These are phyloP conservation scores for Arbacia lixula DNA, from an alignment of 53 echinoderm and acorn worm genomes.

Conservation along the genomic window DNA sequence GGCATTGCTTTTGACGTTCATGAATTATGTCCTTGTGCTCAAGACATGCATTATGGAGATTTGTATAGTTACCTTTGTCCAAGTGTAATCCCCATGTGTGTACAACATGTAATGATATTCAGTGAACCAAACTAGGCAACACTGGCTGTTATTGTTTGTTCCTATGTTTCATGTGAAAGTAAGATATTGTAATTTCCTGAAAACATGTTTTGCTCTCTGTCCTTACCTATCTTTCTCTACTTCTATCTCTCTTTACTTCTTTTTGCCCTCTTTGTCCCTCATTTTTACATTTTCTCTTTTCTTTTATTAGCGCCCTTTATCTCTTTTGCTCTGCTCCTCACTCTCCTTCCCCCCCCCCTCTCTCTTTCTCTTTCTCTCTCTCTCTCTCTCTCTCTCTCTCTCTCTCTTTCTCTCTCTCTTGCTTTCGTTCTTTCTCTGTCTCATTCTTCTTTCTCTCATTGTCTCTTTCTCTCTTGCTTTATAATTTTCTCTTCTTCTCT, in stretches of 20 bases:
- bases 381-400: not conserved
- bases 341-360: not conserved
- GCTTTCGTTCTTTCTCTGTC: not conserved
- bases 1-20: no score
- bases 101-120: no score
- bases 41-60: no score
- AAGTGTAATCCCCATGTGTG: no score
- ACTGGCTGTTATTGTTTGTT: no score
- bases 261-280: not conserved
- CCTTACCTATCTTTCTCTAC: no score
- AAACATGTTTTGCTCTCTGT: no score
- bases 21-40: no score
- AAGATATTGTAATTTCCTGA: no score
- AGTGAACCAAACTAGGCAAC: no score
- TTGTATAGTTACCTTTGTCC: no score
- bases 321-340: not conserved
- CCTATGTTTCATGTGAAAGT: no score
- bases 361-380: not conserved
- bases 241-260: not conserved
- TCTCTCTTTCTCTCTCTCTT: not conserved
- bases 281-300: not conserved
- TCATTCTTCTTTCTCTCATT: not conserved
- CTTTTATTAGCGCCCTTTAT: not conserved
- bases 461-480: not conserved
- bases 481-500: not conserved